Conservation (phyloP, 2,797 vertebrate species). For the Sebastes baramenuke region DNA sequence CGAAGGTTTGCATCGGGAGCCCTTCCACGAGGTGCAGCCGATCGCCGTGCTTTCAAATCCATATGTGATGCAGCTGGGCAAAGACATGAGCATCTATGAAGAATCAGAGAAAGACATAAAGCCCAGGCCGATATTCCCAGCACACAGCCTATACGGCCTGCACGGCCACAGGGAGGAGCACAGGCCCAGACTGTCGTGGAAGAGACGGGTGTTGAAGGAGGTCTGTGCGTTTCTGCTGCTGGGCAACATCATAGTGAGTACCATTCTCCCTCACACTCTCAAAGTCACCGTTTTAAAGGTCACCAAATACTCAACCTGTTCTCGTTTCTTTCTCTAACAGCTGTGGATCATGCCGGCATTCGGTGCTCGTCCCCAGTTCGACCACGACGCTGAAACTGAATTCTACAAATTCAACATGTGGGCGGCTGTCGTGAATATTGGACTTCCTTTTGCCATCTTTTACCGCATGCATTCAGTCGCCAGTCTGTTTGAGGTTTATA, state of each 20-base stretch:
- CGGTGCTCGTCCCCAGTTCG: constrained; percentile 94
- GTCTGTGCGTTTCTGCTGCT: constrained; percentile 90
- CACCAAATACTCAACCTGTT: neutral
- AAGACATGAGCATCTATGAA: constrained; percentile 63
- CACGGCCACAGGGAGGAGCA: constrained; percentile 10
- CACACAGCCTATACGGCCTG: neutral
- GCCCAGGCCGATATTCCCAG: neutral
- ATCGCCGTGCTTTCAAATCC: constrained; percentile 57
- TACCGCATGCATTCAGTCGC: constrained; percentile 97
- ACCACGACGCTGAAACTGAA: constrained; percentile 83
- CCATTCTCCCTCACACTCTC: neutral
- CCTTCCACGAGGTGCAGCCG: constrained; percentile 74
- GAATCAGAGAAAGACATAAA: constrained; percentile 31
- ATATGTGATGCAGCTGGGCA: constrained; percentile 70
- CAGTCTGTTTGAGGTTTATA: constrained; percentile 91
- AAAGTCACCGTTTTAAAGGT: neutral
- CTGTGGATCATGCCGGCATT: constrained; percentile 98
- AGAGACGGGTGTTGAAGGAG: constrained; percentile 89
- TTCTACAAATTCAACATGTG: constrained; percentile 90
- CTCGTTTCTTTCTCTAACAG: constrained; percentile 69
- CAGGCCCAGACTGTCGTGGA: constrained; percentile 81
- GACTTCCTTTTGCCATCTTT: constrained; percentile 96
- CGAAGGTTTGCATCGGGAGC: constrained; percentile 92
- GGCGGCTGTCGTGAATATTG: constrained; percentile 91
- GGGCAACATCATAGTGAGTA: constrained; percentile 93